phyloP scores from a whole-genome alignment of 2,797 vertebrate genomes.

The Enteromius viviparus region DNA sequence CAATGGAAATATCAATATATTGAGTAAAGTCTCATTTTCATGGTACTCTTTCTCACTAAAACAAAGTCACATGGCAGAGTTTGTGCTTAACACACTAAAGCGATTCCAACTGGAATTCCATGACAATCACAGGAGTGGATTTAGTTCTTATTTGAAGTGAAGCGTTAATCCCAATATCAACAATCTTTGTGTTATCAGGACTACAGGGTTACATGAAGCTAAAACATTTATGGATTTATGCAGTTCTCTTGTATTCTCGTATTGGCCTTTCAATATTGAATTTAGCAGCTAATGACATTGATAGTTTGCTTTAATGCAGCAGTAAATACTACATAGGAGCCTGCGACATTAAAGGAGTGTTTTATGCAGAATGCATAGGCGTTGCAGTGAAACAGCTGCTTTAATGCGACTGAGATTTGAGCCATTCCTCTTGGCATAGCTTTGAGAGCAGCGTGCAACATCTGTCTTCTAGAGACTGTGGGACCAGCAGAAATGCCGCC shows the following conservation, averaged over 20 bases:
- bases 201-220: constrained; percentile 15
- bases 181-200: constrained; percentile 41
- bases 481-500: constrained; percentile 13
- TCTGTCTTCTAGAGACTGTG: constrained; percentile 44
- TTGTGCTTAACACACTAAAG: constrained; percentile 14
- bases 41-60: constrained; percentile 36
- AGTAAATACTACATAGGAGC: background rate
- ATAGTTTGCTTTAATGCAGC: background rate
- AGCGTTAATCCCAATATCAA: constrained; percentile 33
- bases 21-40: constrained; percentile 40
- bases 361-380: background rate
- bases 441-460: constrained; percentile 33
- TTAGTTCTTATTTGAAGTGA: constrained; percentile 40
- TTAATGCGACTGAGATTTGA: constrained; percentile 23
- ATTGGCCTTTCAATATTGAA: background rate
- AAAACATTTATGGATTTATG: constrained; percentile 10
- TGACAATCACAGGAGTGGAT: constrained; percentile 47
- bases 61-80: constrained; percentile 13
- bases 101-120: constrained; percentile 19
- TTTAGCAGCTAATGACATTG: background rate
- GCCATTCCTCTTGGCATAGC: constrained; percentile 30
- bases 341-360: background rate
- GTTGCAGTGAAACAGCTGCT: constrained; percentile 31
- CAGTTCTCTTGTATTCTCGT: background rate
- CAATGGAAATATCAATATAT: constrained; percentile 47